phyloP scores from a whole-genome alignment of 2,113 vertebrate genomes.

The Centropristis striata region DNA sequence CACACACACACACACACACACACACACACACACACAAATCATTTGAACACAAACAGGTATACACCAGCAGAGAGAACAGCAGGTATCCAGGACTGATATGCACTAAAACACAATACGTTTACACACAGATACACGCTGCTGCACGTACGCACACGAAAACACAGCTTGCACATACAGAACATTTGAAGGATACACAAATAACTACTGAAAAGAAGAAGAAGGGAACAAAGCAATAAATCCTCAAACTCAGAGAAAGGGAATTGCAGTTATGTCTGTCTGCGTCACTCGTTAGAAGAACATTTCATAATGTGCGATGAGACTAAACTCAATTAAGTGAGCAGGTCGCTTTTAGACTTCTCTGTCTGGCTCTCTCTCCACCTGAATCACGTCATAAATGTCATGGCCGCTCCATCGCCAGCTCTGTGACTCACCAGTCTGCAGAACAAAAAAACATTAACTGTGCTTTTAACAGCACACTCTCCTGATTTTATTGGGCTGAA shows the following conservation, averaged over 20 bases:
- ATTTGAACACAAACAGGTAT: background rate
- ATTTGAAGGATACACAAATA: background rate
- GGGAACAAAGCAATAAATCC: background rate
- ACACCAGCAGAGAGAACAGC: background rate
- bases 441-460: background rate
- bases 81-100: background rate
- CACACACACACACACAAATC: background rate
- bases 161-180: background rate
- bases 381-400: slow-evolving; percentile 54
- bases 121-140: background rate
- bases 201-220: background rate
- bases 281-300: slow-evolving; percentile 11
- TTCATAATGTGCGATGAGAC: slow-evolving; percentile 12
- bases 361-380: slow-evolving; percentile 19
- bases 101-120: background rate
- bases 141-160: background rate
- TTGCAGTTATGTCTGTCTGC: background rate
- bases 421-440: slow-evolving; percentile 42
- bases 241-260: background rate
- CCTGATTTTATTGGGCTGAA: slow-evolving; percentile 36
- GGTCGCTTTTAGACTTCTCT: slow-evolving; percentile 22
- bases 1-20: background rate
- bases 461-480: slow-evolving; percentile 22
- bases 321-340: slow-evolving; percentile 10
- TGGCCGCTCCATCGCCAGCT: background rate